A percentile compares a stretch with the other conserved stretches of the same genome.
Evolutionary conservation across 2,888 invertebrate species (phyloP).

Genomic region (Tachina grossa): DNA sequence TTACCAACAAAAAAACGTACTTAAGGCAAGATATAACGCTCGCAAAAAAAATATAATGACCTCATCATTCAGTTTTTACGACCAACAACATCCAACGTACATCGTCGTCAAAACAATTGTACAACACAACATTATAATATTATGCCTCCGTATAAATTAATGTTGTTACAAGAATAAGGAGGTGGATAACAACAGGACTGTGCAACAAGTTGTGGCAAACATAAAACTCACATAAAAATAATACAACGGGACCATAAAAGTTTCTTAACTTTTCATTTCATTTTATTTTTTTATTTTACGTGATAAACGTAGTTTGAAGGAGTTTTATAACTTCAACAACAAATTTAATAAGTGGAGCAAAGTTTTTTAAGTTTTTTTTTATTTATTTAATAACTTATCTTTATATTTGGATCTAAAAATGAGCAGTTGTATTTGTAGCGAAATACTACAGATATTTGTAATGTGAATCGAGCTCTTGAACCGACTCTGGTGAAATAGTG

Average conservation of each 20-base stretch:
- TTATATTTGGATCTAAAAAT: no score
- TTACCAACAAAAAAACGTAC: no score
- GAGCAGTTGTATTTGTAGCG: no score
- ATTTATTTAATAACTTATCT: background rate
- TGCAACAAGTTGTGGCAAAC: conserved; percentile 26
- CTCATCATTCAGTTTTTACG: conserved; percentile 11
- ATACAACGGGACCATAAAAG: conserved; percentile 3
- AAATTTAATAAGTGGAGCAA: background rate
- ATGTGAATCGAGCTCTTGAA: no score
- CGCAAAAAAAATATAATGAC: background rate
- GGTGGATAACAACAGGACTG: background rate
- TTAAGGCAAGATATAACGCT: background rate
- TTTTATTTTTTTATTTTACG: background rate
- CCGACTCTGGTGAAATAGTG: no score
- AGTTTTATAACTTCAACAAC: background rate
- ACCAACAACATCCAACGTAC: background rate
- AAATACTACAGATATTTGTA: no score
- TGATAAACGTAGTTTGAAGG: background rate
- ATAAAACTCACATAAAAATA: conserved; percentile 14
- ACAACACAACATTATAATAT: background rate
- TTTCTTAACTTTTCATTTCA: background rate
- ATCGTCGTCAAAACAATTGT: background rate
- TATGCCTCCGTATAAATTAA: background rate
- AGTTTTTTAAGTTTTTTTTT: background rate
- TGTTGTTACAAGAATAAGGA: background rate